A percentile compares a stretch with the other conserved stretches of the same genome.
Evolutionary conservation across 2,113 vertebrate species (phyloP).

Genomic region (Tyrannus savana): DNA sequence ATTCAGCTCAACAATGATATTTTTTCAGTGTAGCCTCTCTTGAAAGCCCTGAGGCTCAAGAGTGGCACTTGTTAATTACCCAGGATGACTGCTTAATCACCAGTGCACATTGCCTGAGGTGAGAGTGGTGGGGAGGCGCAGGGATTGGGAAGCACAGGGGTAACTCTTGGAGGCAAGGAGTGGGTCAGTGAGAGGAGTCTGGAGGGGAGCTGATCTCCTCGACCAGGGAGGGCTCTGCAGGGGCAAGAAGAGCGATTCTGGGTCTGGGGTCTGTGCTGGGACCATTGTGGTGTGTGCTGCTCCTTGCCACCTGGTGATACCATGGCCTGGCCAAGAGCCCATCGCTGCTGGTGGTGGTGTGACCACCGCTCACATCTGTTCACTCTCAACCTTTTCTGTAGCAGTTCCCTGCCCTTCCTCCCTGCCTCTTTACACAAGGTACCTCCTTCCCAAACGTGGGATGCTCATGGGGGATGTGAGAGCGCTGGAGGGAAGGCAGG

Average conservation of each 20-base stretch:
- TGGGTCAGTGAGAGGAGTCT: neutral
- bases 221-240: neutral
- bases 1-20: neutral
- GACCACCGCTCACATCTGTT: neutral
- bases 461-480: neutral
- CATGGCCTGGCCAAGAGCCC: neutral
- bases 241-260: neutral
- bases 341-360: fast-evolving
- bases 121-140: neutral
- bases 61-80: neutral
- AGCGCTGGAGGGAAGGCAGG: neutral
- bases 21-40: neutral
- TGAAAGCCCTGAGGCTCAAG: neutral
- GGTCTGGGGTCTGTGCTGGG: neutral
- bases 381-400: neutral
- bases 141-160: neutral
- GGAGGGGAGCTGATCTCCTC: neutral
- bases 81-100: neutral
- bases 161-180: neutral
- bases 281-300: neutral
- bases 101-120: fast-evolving
- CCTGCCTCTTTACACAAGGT: neutral
- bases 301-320: neutral
- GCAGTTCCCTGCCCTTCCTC: neutral
- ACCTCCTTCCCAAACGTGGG: fast-evolving